These are phyloP conservation scores for Zaprionus ghesquierei DNA, from an alignment of 1,140 invertebrate species.

Conservation along the genomic window DNA sequence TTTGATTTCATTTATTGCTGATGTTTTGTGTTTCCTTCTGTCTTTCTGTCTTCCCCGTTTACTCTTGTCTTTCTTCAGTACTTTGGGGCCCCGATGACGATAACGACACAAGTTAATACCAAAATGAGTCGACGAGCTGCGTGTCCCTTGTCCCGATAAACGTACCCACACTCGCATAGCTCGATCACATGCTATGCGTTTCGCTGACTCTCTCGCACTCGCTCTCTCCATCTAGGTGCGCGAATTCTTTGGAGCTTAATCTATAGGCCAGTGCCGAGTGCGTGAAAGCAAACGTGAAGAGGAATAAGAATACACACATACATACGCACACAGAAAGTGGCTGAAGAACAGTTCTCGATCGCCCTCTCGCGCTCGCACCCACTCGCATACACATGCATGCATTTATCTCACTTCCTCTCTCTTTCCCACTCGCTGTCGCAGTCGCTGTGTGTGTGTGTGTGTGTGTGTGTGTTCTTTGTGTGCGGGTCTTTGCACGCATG, in stretches of 20 bases:
- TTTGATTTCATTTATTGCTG: slow-evolving; percentile 65
- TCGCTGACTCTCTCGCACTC: not conserved
- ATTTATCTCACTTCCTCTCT: slow-evolving; percentile 10
- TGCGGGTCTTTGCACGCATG: slow-evolving; percentile 64
- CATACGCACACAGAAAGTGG: slow-evolving; percentile 5
- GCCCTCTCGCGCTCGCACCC: slow-evolving; percentile 35
- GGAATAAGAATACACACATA: slow-evolving; percentile 7
- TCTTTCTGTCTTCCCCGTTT: not conserved
- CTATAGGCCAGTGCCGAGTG: slow-evolving; percentile 31
- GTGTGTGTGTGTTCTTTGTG: not conserved
- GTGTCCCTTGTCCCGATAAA: slow-evolving; percentile 25
- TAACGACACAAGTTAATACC: slow-evolving; percentile 21
- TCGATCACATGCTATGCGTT: not conserved
- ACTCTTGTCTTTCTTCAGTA: slow-evolving; percentile 8
- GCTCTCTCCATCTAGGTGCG: slow-evolving; percentile 6
- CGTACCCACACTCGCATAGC: slow-evolving; percentile 1
- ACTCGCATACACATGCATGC: slow-evolving; percentile 12
- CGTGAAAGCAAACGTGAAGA: slow-evolving; percentile 54
- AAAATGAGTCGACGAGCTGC: slow-evolving; percentile 29
- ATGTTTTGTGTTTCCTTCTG: slow-evolving; percentile 43
- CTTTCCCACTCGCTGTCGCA: not conserved
- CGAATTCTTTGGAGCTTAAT: slow-evolving; percentile 40
- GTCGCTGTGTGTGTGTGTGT: not conserved
- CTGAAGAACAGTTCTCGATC: slow-evolving; percentile 20
- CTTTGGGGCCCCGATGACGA: slow-evolving; percentile 25